Evolutionary conservation across 2,888 invertebrate species (phyloP).

Genomic region (Platycheirus rosarum): DNA sequence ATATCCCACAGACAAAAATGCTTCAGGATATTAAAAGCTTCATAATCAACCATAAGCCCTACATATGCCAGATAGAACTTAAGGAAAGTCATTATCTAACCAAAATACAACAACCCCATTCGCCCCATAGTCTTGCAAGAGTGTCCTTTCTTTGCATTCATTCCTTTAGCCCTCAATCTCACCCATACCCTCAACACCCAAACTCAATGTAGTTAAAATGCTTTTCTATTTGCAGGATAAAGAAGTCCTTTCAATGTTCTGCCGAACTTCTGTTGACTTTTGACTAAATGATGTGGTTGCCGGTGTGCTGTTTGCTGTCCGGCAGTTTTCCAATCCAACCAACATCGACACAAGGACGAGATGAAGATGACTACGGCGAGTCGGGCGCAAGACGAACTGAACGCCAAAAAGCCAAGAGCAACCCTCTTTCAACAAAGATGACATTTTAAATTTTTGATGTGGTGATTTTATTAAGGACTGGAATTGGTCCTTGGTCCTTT

Average conservation of each 20-base stretch:
- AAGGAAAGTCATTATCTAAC: conserved; percentile 36
- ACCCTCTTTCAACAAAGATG: conserved; percentile 64
- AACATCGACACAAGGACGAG: not conserved
- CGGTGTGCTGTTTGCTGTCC: conserved; percentile 51
- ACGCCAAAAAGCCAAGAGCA: conserved; percentile 22
- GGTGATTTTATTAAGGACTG: conserved; percentile 72
- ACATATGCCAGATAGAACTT: conserved; percentile 39
- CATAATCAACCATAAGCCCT: conserved; percentile 45
- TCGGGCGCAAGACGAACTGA: too few species aligned
- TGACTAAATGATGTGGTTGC: conserved; percentile 72
- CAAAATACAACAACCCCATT: not conserved
- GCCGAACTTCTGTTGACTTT: conserved; percentile 70
- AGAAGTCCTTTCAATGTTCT: conserved; percentile 62
- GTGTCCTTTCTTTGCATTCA: conserved; percentile 53
- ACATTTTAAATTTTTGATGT: conserved; percentile 74
- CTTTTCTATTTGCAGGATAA: conserved; percentile 65
- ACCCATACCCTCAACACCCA: not conserved
- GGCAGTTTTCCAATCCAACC: conserved; percentile 37
- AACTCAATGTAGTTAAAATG: conserved; percentile 40
- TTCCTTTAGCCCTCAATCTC: not conserved
- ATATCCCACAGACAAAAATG: conserved; percentile 40
- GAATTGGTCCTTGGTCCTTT: conserved; percentile 63
- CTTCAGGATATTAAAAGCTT: conserved; percentile 52
- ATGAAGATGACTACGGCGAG: too few species aligned
- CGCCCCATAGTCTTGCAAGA: not conserved